These are phyloP conservation scores for Pachymerium ferrugineum DNA, from an alignment of 2,888 invertebrate species.

Conservation along the genomic window DNA sequence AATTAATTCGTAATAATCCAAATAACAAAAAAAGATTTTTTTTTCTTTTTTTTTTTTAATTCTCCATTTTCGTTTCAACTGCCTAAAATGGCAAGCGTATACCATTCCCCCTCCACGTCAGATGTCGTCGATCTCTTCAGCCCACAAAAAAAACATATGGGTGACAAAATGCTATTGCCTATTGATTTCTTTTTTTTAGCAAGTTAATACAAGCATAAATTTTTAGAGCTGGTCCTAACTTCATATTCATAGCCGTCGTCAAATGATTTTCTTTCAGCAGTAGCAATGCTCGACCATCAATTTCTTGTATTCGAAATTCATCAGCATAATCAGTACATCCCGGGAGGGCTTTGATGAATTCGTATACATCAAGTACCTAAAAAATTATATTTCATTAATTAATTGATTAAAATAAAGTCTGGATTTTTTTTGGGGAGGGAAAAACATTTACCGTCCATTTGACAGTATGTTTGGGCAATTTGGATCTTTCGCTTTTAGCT, in stretches of 20 bases:
- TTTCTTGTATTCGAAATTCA: constrained; percentile 80
- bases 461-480: constrained; percentile 55
- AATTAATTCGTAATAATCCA: no score
- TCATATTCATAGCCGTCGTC: constrained; percentile 70
- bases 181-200: no score
- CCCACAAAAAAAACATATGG: no score
- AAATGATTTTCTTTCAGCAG: constrained; percentile 80
- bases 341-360: constrained; percentile 67
- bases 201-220: no score
- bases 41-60: no score
- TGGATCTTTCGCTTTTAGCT: constrained; percentile 29
- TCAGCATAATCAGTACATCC: constrained; percentile 68
- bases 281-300: constrained; percentile 81
- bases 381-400: constrained; percentile 28
- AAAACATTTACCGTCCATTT: constrained; percentile 56
- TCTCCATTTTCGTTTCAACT: no score
- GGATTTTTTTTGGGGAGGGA: background rate
- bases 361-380: constrained; percentile 78
- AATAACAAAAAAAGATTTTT: no score
- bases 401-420: background rate
- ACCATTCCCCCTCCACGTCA: no score
- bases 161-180: no score
- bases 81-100: no score
- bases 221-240: constrained; percentile 81
- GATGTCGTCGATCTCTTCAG: no score